A percentile compares a stretch with the other conserved stretches of the same genome.
These are phyloP conservation scores for Cecidostiba fungosa DNA, from an alignment of 2,888 invertebrate genomes.

Conservation along the genomic window DNA sequence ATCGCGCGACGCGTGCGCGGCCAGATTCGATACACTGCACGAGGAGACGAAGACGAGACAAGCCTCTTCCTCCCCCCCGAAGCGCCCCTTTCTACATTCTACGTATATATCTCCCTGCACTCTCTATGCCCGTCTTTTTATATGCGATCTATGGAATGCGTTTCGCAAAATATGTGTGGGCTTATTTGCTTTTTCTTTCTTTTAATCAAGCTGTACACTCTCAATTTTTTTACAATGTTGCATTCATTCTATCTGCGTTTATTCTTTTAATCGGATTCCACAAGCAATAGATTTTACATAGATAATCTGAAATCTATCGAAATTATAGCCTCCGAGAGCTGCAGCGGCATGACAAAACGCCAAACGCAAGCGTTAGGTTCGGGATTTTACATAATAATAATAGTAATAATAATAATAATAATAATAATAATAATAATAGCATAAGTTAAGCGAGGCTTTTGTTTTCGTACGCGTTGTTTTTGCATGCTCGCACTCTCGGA, in stretches of 20 bases:
- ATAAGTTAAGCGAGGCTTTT: slow-evolving; percentile 6
- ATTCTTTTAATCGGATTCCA: neutral
- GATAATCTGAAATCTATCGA: neutral
- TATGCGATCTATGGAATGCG: neutral
- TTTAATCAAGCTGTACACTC: neutral
- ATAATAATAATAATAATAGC: neutral
- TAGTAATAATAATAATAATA: neutral
- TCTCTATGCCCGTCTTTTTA: neutral
- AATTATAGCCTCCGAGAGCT: neutral
- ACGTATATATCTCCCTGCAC: neutral
- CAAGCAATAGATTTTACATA: neutral
- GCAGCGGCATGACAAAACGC: neutral
- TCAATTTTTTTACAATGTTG: neutral
- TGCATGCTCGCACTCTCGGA: neutral
- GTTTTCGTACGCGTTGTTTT: slow-evolving; percentile 28
- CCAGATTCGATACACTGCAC: neutral
- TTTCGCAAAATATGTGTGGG: neutral
- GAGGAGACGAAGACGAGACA: neutral
- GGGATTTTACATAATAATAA: neutral
- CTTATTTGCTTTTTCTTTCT: neutral
- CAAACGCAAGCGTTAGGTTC: neutral
- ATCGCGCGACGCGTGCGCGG: neutral
- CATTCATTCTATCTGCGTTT: neutral
- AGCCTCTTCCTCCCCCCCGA: neutral
- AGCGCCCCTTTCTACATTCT: neutral